Percentiles rank a stretch among this genome's conserved stretches.
phyloP scores from a whole-genome alignment of 2,888 invertebrate species.

The Smittia aterrima region DNA sequence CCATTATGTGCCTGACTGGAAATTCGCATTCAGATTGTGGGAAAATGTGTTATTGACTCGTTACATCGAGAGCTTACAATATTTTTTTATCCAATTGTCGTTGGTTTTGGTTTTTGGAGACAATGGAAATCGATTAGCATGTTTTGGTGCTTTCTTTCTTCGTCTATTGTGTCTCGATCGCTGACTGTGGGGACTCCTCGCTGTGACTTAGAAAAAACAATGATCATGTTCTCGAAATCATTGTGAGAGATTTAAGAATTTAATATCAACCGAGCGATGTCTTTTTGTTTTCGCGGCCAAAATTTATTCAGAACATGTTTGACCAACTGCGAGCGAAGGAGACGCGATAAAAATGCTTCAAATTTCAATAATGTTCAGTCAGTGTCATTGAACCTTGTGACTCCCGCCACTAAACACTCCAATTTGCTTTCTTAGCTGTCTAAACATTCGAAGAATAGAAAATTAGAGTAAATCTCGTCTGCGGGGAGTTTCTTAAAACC shows the following conservation, averaged over 20 bases:
- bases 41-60: conserved; percentile 40
- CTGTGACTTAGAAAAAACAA: conserved; percentile 40
- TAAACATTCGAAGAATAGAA: neutral
- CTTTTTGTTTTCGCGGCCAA: conserved; percentile 14
- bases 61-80: conserved; percentile 30
- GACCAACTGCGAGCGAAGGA: conserved; percentile 4
- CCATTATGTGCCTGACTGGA: conserved; percentile 10
- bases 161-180: conserved; percentile 28
- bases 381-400: conserved; percentile 31
- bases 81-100: conserved; percentile 16
- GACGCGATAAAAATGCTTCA: conserved; percentile 3
- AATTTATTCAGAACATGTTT: conserved; percentile 27
- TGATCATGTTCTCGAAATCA: conserved; percentile 38
- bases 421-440: neutral
- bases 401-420: neutral
- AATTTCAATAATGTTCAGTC: conserved; percentile 25
- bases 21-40: conserved; percentile 35
- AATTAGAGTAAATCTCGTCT: conserved; percentile 39
- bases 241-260: conserved; percentile 4
- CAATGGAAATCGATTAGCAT: conserved; percentile 42
- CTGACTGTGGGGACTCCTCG: conserved; percentile 26
- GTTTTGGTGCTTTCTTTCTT: conserved; percentile 27
- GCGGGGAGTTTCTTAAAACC: conserved; percentile 2
- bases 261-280: neutral
- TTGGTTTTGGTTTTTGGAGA: conserved; percentile 29